phyloP scores from a whole-genome alignment of 2,888 invertebrate species.

The Drosophila antonietae region DNA sequence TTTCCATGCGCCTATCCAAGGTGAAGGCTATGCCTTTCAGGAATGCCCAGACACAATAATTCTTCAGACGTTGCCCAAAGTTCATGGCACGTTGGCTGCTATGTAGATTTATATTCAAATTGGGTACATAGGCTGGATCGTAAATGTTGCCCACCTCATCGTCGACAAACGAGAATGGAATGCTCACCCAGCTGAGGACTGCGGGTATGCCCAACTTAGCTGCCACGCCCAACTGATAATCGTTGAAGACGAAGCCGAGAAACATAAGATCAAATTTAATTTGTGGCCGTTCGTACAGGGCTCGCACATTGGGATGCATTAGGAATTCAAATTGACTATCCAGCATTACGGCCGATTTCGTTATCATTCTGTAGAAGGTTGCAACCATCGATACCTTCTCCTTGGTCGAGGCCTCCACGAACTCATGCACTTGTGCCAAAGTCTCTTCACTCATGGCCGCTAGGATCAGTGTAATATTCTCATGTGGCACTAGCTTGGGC shows the following conservation, averaged over 20 bases:
- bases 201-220: slow-evolving; percentile 81
- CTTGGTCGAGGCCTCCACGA: slow-evolving; percentile 34
- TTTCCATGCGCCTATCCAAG: slow-evolving; percentile 33
- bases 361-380: background rate
- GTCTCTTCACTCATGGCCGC: slow-evolving; percentile 52
- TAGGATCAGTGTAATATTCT: slow-evolving; percentile 67
- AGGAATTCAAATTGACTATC: slow-evolving; percentile 67
- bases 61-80: slow-evolving; percentile 54
- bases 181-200: slow-evolving; percentile 71
- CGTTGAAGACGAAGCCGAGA: slow-evolving; percentile 78
- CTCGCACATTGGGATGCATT: slow-evolving; percentile 63
- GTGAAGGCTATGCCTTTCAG: background rate
- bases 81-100: slow-evolving; percentile 14
- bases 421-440: background rate
- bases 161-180: slow-evolving; percentile 58
- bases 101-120: slow-evolving; percentile 3
- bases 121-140: slow-evolving; percentile 73
- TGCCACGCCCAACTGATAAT: slow-evolving; percentile 80
- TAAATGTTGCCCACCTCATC: slow-evolving; percentile 71
- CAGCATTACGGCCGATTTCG: background rate
- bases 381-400: slow-evolving; percentile 29
- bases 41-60: slow-evolving; percentile 23
- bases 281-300: slow-evolving; percentile 63
- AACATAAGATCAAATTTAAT: slow-evolving; percentile 78
- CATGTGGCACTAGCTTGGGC: slow-evolving; percentile 56